Base-by-base conservation (phyloP, 2,888 invertebrate genomes). In the Caenorhabditis wallacei region DNA sequence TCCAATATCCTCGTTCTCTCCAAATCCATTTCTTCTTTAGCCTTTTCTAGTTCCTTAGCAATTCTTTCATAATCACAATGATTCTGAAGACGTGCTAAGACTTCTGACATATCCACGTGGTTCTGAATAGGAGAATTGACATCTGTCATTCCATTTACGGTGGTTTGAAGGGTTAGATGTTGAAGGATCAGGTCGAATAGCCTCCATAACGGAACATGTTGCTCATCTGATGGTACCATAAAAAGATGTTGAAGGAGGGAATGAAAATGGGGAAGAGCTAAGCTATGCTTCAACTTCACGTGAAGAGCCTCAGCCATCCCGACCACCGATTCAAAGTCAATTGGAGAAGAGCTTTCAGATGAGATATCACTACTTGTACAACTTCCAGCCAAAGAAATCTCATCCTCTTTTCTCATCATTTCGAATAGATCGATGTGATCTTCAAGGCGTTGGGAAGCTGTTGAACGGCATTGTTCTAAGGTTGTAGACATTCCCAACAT, bases 391-490 rank as follows among this genome's bases (percentile, higher is more conserved):
- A 98, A 93, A 92, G 97, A 97, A 90, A 96, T 95, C 92, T 98
- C 98, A 93, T 98, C 98, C 93, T 98, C 97, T 91, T 95, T 96
- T 57, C 98, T 94, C 24, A 90, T 91, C 97, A 98, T 97, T 93
- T 98, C 98, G 93, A 98, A 98, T 93, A 98, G 97, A 92, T 98
- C 98, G 93, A 98, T 95, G 94, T 98, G 98, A 81, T 92, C 90
- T 51, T 92, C 89, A 10, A 92, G 78, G 2, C 87, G 83, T 24
- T 88, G 83, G 10, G 89, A 88, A 35, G 88, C 88, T 54, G 86
- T 81, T 10, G 57, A 56, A 10, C 87, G 82, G 20, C 79, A 80
- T 10, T 78, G 53, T 46, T 84, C 78, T 16, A 84, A 18, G 1
- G 76, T 95, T 30, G 97, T 97, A 89, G 97, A 96, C 87, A 98